Evolutionary conservation across 2,113 vertebrate genomes (phyloP).

Genomic region (Lepisosteus osseus): DNA sequence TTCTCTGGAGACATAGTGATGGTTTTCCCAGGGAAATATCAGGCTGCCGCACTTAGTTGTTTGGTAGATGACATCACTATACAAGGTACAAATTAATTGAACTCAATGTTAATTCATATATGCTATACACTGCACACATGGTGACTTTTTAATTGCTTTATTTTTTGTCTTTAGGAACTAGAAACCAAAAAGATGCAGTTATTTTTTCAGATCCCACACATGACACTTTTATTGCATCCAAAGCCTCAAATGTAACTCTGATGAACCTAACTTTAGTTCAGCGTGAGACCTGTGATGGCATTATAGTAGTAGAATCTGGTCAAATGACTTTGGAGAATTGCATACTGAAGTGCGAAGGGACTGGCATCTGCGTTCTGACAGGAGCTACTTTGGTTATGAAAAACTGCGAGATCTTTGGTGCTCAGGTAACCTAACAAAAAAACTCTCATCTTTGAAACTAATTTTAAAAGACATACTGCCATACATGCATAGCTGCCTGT

Average conservation of each 20-base stretch:
- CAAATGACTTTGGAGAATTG: conserved; percentile 58
- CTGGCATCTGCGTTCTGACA: conserved; percentile 51
- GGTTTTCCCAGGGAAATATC: conserved; percentile 54
- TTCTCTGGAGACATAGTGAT: conserved; percentile 47
- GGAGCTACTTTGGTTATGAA: conserved; percentile 48
- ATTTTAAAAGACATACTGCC: too few relatives aligned
- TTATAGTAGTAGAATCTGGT: conserved; percentile 54
- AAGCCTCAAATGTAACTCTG: conserved; percentile 47
- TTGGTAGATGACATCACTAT: conserved; percentile 54
- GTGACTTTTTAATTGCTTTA: neutral
- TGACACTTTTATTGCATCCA: conserved; percentile 53
- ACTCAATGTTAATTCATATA: neutral
- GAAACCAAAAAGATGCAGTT: conserved; percentile 49
- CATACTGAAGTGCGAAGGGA: conserved; percentile 55
- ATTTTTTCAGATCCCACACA: conserved; percentile 43
- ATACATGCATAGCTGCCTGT: too few relatives aligned
- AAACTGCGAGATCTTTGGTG: conserved; percentile 51
- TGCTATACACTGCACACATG: neutral
- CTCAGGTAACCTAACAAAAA: conserved; percentile 41
- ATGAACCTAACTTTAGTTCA: conserved; percentile 46
- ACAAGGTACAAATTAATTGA: conserved; percentile 34
- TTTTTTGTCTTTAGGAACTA: conserved; percentile 37
- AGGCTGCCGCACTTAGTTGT: conserved; percentile 48
- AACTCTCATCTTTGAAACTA: too few relatives aligned
- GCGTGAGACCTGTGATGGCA: conserved; percentile 47